phyloP scores from a whole-genome alignment of 53 echinoderm and acorn worm genomes.

The Crossaster papposus region DNA sequence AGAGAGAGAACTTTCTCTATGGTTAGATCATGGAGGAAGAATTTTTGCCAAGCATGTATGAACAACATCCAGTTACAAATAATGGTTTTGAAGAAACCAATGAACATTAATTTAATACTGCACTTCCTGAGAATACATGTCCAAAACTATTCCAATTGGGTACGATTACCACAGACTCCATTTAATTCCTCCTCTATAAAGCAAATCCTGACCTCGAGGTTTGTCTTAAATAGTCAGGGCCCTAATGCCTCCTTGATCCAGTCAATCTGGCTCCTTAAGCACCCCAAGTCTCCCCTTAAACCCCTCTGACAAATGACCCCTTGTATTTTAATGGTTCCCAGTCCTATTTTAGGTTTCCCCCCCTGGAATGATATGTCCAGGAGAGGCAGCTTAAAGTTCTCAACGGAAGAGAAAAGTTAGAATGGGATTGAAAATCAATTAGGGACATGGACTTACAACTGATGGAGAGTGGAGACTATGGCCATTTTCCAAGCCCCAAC shows the following conservation, averaged over 20 bases:
- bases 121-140: background rate
- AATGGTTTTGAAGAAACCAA: background rate
- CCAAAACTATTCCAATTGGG: background rate
- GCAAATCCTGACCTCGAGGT: background rate
- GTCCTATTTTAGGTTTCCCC: background rate
- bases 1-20: too few relatives aligned
- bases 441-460: background rate
- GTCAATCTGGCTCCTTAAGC: slow-evolving; percentile 23
- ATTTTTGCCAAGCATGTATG: too few relatives aligned
- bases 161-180: background rate
- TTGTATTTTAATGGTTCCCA: background rate
- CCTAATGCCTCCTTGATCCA: slow-evolving; percentile 35
- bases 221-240: background rate
- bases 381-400: background rate
- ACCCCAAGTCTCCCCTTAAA: slow-evolving; percentile 19
- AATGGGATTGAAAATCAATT: background rate
- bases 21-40: too few relatives aligned
- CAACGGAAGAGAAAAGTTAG: background rate
- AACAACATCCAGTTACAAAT: too few relatives aligned
- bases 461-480: background rate
- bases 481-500: too few relatives aligned
- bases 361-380: background rate
- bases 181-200: background rate
- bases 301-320: slow-evolving; percentile 39
- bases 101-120: background rate